Percentiles rank a stretch among this genome's conserved stretches.
phyloP scores from a whole-genome alignment of 2,888 invertebrate species.

The Parelbella ahira region DNA sequence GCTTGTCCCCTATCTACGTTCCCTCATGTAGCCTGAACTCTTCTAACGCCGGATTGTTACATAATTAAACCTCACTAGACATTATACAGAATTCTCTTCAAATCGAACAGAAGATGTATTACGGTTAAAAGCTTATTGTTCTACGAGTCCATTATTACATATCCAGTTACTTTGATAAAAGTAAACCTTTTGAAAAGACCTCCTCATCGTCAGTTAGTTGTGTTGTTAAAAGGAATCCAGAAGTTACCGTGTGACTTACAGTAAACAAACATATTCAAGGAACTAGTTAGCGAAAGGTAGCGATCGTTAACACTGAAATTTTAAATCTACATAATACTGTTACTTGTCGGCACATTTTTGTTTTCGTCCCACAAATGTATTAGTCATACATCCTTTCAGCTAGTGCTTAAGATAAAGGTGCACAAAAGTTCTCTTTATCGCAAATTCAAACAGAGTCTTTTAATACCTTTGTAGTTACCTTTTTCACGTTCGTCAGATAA shows the following conservation, averaged over 20 bases:
- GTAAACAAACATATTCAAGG: constrained; percentile 21
- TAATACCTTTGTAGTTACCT: constrained; percentile 46
- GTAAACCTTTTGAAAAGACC: constrained; percentile 1
- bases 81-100: too few relatives aligned
- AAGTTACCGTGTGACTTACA: constrained; percentile 18
- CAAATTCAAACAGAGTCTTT: constrained; percentile 29
- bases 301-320: constrained; percentile 5
- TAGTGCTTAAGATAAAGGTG: constrained; percentile 16
- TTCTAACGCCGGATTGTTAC: too few relatives aligned
- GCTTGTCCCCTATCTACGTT: too few relatives aligned
- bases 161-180: too few relatives aligned
- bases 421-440: constrained; percentile 14
- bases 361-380: constrained; percentile 17
- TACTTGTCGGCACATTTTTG: constrained; percentile 21
- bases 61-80: too few relatives aligned
- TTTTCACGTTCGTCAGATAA: constrained; percentile 52
- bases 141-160: too few relatives aligned
- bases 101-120: too few relatives aligned
- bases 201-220: too few relatives aligned
- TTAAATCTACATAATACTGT: constrained; percentile 12
- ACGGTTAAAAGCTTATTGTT: too few relatives aligned
- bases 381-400: constrained; percentile 22
- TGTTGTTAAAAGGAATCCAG: constrained; percentile 12
- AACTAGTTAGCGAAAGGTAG: constrained; percentile 15
- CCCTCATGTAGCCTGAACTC: too few relatives aligned